Conservation (phyloP, 2,113 vertebrate species). For the Eubucco bourcierii region DNA sequence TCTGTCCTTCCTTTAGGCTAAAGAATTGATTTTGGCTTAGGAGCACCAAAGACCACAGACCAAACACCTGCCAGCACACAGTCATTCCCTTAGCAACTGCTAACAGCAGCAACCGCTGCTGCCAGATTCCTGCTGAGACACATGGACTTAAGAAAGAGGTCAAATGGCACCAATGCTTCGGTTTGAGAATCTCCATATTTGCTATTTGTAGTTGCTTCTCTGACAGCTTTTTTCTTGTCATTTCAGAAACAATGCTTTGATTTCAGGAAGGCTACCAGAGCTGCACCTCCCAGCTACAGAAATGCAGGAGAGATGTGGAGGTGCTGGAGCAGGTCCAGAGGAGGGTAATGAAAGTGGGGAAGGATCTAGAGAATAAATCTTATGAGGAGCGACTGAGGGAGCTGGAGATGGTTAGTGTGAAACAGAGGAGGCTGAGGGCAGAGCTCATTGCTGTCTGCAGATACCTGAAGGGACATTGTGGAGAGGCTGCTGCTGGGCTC, state of each 20-base stretch:
- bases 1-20: neutral
- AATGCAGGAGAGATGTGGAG: neutral
- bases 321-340: no score
- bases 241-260: neutral
- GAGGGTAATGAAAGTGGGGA: no score
- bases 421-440: no score
- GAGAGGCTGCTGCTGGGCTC: no score
- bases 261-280: neutral
- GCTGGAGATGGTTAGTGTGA: no score
- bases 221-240: constrained; percentile 3
- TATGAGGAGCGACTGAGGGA: no score
- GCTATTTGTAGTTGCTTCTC: neutral
- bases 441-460: no score
- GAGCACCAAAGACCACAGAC: fast-evolving
- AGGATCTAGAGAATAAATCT: no score
- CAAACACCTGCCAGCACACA: no score
- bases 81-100: neutral
- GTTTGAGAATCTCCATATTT: neutral
- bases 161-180: neutral
- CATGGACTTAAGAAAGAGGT: neutral
- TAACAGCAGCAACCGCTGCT: neutral
- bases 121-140: neutral
- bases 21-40: neutral
- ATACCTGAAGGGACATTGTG: no score
- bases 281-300: neutral